These are phyloP conservation scores for Halocynthia aurantium DNA, from an alignment of 23 tunicate species.

Conservation along the genomic window DNA sequence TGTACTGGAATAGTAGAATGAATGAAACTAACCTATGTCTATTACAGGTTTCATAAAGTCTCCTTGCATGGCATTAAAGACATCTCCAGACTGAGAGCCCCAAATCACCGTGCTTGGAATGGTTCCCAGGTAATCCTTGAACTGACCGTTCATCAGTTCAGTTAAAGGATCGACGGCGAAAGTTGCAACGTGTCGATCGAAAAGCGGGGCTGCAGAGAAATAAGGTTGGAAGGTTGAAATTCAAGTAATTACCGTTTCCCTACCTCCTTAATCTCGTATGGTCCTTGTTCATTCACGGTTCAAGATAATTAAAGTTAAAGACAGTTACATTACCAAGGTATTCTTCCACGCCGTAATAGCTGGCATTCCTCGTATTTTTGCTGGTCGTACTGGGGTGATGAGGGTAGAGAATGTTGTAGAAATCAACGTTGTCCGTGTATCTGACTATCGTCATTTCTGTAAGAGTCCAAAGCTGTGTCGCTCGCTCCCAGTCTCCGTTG, in stretches of 20 bases:
- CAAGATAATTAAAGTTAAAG: background rate
- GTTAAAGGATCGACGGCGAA: slow-evolving; percentile 59
- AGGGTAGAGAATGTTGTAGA: slow-evolving; percentile 88
- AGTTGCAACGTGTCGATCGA: slow-evolving; percentile 41
- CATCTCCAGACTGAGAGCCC: slow-evolving; percentile 87
- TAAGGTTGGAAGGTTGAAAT: background rate
- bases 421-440: slow-evolving; percentile 78
- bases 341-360: slow-evolving; percentile 3
- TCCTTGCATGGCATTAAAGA: slow-evolving; percentile 63
- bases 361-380: slow-evolving; percentile 2
- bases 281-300: background rate
- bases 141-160: slow-evolving; percentile 74
- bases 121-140: slow-evolving; percentile 60
- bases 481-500: slow-evolving; percentile 63
- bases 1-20: background rate
- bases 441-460: slow-evolving; percentile 64
- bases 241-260: background rate
- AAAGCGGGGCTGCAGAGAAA: slow-evolving; percentile 2
- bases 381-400: slow-evolving; percentile 42
- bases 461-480: slow-evolving; percentile 68
- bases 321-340: slow-evolving; percentile 2
- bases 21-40: slow-evolving; percentile 41
- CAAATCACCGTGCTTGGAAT: slow-evolving; percentile 64
- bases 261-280: background rate
- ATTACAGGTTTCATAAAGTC: slow-evolving; percentile 93